Evolutionary conservation across 2,888 invertebrate species (phyloP).

Genomic region (Agapetus fuscipes): DNA sequence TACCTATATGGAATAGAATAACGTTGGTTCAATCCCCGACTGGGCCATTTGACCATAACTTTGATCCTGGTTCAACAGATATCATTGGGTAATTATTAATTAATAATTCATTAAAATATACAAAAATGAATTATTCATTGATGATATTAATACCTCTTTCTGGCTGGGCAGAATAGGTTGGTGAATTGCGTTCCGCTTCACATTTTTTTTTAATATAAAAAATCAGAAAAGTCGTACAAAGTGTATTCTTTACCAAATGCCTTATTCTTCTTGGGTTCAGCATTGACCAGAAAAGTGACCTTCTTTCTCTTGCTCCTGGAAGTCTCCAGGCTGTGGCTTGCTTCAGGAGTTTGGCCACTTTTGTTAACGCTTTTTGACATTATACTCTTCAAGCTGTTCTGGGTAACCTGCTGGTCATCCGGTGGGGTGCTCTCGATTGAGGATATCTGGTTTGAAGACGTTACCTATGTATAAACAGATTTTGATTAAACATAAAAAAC

Average conservation of each 20-base stretch:
- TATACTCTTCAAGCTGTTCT: conserved; percentile 3
- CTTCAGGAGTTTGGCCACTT: neutral
- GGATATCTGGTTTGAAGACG: conserved; percentile 1
- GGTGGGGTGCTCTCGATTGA: conserved; percentile 6
- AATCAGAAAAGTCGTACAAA: neutral
- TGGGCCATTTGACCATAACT: too few species aligned
- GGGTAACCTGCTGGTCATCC: neutral
- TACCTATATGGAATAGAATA: too few species aligned
- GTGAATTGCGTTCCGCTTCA: too few species aligned
- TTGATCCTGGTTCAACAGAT: too few species aligned
- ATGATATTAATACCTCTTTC: too few species aligned
- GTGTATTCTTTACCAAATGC: conserved; percentile 6
- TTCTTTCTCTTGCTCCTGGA: conserved; percentile 14
- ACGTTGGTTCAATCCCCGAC: too few species aligned
- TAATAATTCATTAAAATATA: too few species aligned
- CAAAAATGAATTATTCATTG: too few species aligned
- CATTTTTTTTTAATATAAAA: neutral
- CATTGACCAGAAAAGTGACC: conserved; percentile 12
- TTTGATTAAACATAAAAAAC: too few species aligned
- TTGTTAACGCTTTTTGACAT: conserved; percentile 2
- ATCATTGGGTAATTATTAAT: too few species aligned
- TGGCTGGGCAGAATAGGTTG: too few species aligned
- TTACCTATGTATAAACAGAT: too few species aligned
- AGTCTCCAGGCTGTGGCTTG: conserved; percentile 2
- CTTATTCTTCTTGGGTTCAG: conserved; percentile 7